Evolutionary conservation across 2,888 invertebrate genomes (phyloP).

Genomic region (Cosmia trapezina): DNA sequence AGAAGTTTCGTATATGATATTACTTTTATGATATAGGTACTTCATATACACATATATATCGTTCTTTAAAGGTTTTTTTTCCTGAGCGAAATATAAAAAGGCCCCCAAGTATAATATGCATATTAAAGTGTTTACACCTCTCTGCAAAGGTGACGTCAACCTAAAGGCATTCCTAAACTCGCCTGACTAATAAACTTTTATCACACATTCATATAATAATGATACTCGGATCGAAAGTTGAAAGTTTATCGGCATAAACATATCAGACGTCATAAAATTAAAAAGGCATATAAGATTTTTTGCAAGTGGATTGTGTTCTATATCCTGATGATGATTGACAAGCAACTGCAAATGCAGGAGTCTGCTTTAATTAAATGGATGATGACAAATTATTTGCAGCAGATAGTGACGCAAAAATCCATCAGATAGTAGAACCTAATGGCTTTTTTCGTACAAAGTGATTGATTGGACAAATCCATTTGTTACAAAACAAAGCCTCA

Average conservation of each 20-base stretch:
- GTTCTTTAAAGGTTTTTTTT: neutral
- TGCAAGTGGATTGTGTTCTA: slow-evolving; percentile 27
- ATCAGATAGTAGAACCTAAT: neutral
- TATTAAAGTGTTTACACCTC: slow-evolving; percentile 28
- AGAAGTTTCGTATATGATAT: neutral
- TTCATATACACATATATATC: too few species aligned
- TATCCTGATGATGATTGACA: slow-evolving; percentile 28
- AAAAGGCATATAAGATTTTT: neutral
- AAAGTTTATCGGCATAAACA: neutral
- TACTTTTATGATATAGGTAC: neutral
- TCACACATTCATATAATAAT: slow-evolving; percentile 33
- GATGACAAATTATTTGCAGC: slow-evolving; percentile 9
- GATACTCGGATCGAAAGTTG: slow-evolving; percentile 24
- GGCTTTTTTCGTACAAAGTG: neutral
- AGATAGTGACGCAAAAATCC: neutral
- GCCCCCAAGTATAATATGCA: slow-evolving; percentile 3
- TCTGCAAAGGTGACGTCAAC: slow-evolving; percentile 42
- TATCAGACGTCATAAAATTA: neutral
- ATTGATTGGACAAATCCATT: neutral
- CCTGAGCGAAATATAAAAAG: slow-evolving; percentile 13
- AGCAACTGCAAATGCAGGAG: slow-evolving; percentile 27
- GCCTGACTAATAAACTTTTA: slow-evolving; percentile 52
- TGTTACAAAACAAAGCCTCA: neutral
- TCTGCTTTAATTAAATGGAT: slow-evolving; percentile 21
- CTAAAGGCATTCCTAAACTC: slow-evolving; percentile 38